A percentile compares a stretch with the other conserved stretches of the same genome.
These are phyloP conservation scores for Drosophila vallismaia DNA, from an alignment of 2,888 invertebrate genomes.

Conservation along the genomic window DNA sequence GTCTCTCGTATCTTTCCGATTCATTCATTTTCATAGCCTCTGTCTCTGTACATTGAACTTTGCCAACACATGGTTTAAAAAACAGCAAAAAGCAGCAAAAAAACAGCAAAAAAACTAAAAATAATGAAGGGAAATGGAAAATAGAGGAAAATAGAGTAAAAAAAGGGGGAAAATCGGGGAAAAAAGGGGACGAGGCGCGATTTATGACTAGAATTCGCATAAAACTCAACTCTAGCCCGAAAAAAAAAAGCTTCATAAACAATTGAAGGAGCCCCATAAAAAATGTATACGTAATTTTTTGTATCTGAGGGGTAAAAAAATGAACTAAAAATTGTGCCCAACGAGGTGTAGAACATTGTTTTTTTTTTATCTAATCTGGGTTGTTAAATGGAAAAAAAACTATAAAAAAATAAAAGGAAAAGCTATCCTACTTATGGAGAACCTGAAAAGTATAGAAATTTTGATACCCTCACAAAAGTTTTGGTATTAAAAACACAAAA, in stretches of 20 bases:
- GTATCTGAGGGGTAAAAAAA: not conserved
- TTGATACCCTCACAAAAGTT: no score
- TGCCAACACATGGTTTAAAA: slow-evolving; percentile 18
- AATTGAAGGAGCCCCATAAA: slow-evolving; percentile 45
- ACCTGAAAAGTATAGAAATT: no score
- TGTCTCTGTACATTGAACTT: slow-evolving; percentile 66
- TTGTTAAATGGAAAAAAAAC: slow-evolving; percentile 40
- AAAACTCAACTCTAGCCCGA: slow-evolving; percentile 52
- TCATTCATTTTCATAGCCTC: slow-evolving; percentile 23
- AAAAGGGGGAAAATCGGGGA: no score
- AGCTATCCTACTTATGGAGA: no score
- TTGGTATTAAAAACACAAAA: no score
- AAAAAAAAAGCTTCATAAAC: slow-evolving; percentile 58
- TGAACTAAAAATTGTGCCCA: not conserved
- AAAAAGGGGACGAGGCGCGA: slow-evolving; percentile 46
- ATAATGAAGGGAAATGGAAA: not conserved
- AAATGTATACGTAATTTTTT: slow-evolving; percentile 6
- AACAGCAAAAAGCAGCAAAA: not conserved
- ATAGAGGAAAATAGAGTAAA: no score
- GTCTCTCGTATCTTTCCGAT: not conserved
- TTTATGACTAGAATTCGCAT: slow-evolving; percentile 61
- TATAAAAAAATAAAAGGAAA: no score
- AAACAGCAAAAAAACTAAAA: not conserved
- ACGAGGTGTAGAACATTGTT: slow-evolving; percentile 1
- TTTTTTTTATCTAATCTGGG: slow-evolving; percentile 60